Conservation (phyloP, 2,888 invertebrate species). For the Eupithecia inturbata region DNA sequence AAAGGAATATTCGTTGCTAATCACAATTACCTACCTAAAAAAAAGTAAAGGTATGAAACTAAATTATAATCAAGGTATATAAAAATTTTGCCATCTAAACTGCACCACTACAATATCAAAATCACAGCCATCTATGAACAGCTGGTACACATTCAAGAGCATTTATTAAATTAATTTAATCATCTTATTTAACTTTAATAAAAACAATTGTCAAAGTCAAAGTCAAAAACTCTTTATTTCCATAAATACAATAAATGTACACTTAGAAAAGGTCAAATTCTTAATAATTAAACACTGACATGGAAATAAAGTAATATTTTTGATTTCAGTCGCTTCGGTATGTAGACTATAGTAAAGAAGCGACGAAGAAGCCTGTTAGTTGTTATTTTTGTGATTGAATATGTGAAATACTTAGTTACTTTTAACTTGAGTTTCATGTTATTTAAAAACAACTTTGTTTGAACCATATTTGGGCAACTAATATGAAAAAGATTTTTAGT, state of each 20-base stretch:
- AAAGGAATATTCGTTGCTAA: not conserved
- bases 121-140: conserved; percentile 59
- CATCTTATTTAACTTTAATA: no score
- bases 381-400: no score
- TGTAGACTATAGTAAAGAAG: no score
- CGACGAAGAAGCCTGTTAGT: no score
- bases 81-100: conserved; percentile 63
- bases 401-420: no score
- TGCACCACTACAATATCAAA: conserved; percentile 70
- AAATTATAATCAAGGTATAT: not conserved
- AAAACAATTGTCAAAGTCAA: no score
- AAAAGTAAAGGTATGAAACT: not conserved
- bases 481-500: not conserved
- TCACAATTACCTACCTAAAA: conserved; percentile 5
- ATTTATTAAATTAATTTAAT: not conserved
- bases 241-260: no score
- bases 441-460: not conserved
- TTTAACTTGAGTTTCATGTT: not conserved
- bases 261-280: no score
- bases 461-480: not conserved
- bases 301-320: no score
- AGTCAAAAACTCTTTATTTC: no score
- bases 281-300: no score
- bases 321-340: no score
- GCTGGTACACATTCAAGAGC: conserved; percentile 34